Evolutionary conservation across 2,888 invertebrate species (phyloP).

Genomic region (Cephalotes varians): DNA sequence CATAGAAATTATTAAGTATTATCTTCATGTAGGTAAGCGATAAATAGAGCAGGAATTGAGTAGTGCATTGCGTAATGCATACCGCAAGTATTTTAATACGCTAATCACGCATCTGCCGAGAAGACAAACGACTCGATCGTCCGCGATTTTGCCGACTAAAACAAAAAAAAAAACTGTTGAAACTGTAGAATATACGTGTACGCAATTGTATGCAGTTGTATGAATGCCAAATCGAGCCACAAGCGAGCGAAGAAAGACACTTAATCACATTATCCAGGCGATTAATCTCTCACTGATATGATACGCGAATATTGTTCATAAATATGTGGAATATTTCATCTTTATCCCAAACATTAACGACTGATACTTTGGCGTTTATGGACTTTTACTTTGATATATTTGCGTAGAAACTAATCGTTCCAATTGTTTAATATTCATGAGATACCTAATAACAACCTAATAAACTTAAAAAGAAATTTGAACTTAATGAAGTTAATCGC

Average conservation of each 20-base stretch:
- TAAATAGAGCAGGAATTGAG: slow-evolving; percentile 8
- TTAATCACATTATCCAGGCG: slow-evolving; percentile 16
- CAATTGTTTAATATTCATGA: not conserved
- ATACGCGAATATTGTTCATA: not conserved
- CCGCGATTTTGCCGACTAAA: slow-evolving; percentile 63
- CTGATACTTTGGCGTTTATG: not conserved
- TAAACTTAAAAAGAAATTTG: not conserved
- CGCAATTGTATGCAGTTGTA: slow-evolving; percentile 38
- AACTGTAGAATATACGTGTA: slow-evolving; percentile 65
- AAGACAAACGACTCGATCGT: slow-evolving; percentile 57
- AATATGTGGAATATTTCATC: not conserved
- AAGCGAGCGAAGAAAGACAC: slow-evolving; percentile 42
- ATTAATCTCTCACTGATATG: slow-evolving; percentile 18
- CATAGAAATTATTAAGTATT: slow-evolving; percentile 6
- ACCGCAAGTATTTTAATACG: slow-evolving; percentile 39
- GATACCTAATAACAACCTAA: slow-evolving; percentile 6
- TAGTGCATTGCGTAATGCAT: slow-evolving; percentile 21
- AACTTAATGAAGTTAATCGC: not conserved
- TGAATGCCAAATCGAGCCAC: slow-evolving; percentile 56
- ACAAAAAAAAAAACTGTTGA: slow-evolving; percentile 58
- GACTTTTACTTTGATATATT: not conserved
- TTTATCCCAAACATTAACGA: not conserved
- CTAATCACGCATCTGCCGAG: slow-evolving; percentile 10
- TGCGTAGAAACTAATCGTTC: not conserved
- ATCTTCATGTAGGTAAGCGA: slow-evolving; percentile 10